Evolutionary conservation across 53 echinoderm and acorn worm genomes (phyloP), one percentile per base, ranked within the genome.

Genomic region (Echinometra lucunter): DNA sequence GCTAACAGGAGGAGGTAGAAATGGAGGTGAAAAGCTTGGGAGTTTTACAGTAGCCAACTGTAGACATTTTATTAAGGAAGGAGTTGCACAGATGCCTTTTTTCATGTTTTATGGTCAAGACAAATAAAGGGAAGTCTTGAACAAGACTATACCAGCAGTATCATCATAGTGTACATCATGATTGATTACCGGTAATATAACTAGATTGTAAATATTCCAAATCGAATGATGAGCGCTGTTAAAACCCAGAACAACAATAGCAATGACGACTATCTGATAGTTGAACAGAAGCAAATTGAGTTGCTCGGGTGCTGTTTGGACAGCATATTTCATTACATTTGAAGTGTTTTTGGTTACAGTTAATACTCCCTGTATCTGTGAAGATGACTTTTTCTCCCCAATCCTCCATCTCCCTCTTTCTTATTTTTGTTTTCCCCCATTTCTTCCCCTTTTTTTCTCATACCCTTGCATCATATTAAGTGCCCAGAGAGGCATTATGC

Each of bases 291-390:
- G 78, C 38, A 38, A 40, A 6, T 40, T 17, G 5, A 42, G 38
- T 19, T 78, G 78, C 78, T 21, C 12, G 28, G 9, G 15, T 85
- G 11, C 9, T 85, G 49, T 49, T 45, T 85, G 1, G 49, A 85
- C 11, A 85, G 85, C 40, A 85, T 85, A 12, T 85, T 49, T 85
- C 85, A 47, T 85, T 45, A 49, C 47, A 85, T 53, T 28, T 45
- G 18, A 49, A 45, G 85, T 27, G 53, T 85, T 53, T n/a, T 49
- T 85, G n/a, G 85, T 49, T 78, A 19, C 42, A 6, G 2, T 40
- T 7, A 69, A 8, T 69, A 4, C 69, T 32, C 32, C 38, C 19
- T 10, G 21, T 21, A 38, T 38, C 78, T 35, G 19, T 42, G 18
- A 78, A 7, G 78, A 42, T 21, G 42, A 10, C 38, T 42, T 78